Evolutionary conservation across 2,888 invertebrate species (phyloP).

Genomic region (Tromatobia lineatoria): DNA sequence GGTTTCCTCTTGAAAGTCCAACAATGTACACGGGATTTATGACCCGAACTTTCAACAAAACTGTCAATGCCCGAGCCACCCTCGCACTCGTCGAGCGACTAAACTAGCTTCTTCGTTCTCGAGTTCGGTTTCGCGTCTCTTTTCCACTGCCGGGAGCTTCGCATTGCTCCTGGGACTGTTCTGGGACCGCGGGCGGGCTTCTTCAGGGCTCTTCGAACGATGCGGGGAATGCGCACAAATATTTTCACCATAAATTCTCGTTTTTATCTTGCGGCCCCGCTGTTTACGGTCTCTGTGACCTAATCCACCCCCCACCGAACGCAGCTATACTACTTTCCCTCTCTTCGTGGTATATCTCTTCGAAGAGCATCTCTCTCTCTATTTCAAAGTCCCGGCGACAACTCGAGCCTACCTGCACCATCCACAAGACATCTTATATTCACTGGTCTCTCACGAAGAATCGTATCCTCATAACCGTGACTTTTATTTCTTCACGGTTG

Average conservation of each 20-base stretch:
- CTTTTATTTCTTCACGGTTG: conserved; percentile 68
- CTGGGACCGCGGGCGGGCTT: conserved; percentile 65
- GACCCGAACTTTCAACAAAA: conserved; percentile 85
- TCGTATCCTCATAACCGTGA: conserved; percentile 49
- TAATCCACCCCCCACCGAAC: conserved; percentile 72
- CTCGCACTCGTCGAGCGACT: conserved; percentile 63
- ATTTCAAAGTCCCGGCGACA: conserved; percentile 11
- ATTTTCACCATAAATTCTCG: conserved; percentile 82
- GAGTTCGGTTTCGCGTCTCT: no score
- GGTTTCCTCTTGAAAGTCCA: conserved; percentile 85
- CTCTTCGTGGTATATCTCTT: conserved; percentile 30
- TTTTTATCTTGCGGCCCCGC: conserved; percentile 78
- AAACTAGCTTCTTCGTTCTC: conserved; percentile 62
- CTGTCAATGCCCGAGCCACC: conserved; percentile 80
- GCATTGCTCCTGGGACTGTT: conserved; percentile 19
- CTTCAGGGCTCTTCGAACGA: conserved; percentile 68
- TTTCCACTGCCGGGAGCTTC: conserved; percentile 60
- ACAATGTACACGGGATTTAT: conserved; percentile 84
- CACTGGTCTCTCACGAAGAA: conserved; percentile 37
- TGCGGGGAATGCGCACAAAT: conserved; percentile 80
- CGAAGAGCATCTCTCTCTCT: conserved; percentile 15
- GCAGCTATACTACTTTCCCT: conserved; percentile 21
- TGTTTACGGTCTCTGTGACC: conserved; percentile 79
- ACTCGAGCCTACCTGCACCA: conserved; percentile 25
- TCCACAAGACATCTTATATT: conserved; percentile 8